Conservation (phyloP, 92 coral and sea anemone species). For the Pocillopora meandrina region DNA sequence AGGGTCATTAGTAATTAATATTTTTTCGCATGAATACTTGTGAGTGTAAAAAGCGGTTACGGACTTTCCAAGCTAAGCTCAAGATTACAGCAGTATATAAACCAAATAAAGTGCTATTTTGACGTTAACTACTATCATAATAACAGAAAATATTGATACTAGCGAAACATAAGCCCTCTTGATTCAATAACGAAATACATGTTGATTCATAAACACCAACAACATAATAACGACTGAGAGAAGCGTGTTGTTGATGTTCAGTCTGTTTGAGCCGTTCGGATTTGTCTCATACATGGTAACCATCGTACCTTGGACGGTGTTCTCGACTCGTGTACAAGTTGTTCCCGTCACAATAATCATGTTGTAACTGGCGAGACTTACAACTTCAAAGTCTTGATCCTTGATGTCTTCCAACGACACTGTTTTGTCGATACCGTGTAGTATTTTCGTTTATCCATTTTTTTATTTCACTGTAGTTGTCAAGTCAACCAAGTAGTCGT, state of each 20-base stretch:
- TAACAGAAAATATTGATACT: no score
- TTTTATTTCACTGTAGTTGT: background rate
- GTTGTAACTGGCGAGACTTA: background rate
- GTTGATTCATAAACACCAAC: background rate
- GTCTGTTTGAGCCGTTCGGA: conserved; percentile 14
- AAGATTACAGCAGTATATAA: no score
- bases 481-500: background rate
- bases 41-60: no score
- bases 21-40: no score
- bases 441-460: no score
- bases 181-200: no score
- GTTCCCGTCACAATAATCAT: background rate
- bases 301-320: conserved; percentile 27
- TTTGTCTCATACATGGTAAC: conserved; percentile 42
- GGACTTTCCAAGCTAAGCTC: no score
- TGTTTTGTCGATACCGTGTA: no score
- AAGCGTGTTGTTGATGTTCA: background rate
- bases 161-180: no score
- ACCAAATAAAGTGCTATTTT: no score
- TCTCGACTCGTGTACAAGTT: conserved; percentile 23
- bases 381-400: background rate
- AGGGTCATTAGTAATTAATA: no score
- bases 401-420: background rate
- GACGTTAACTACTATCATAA: no score
- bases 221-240: background rate